Evolutionary conservation across 2,113 vertebrate species (phyloP), one percentile per base, ranked within the genome.

Genomic region (Boulengeromyrus knoepffleri): DNA sequence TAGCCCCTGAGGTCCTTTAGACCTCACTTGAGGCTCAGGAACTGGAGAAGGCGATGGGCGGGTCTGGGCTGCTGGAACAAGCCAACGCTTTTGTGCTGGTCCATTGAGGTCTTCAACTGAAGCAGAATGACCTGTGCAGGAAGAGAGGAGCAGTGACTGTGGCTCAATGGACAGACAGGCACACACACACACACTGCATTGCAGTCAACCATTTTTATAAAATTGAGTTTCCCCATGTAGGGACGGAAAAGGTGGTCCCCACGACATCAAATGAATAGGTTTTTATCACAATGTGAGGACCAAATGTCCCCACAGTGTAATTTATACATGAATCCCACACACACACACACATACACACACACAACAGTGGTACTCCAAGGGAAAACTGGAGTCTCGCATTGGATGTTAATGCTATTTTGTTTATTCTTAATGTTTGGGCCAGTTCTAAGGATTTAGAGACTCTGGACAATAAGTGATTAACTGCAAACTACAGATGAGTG

Each of bases 51-150:
- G 12, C 24, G 56, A 53, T 84, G n/a, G 31, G 21, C 3, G 31
- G 85, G 31, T 42, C 58, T 13, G 45, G 62, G 45, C n/a, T 70
- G 84, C 7, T 39, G 1, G 13, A n/a, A 70, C 21, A 36, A 50
- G 62, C 31, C 85, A 5, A 39, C 13, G 36, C 21, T 45, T 45
- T 84, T 56, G 70, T 27, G 7, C 70, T 56, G 47, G 62, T 31
- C 70, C 66, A 80, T 19, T 90, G 90, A 88, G 84, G 39, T 47
- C n/a, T 70, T 49, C 42, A n/a, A 49, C 42, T 58, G 77, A 47
- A 53, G 45, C 62, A 45, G 49, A 31, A 56, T 50, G 88, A 70
- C 24, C 89, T 66, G 53, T 31, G 50, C 6, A 21, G 7, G 31
- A 42, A 77, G 27, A 31, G 47, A 36, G 66, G 46, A 49, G n/a